These are phyloP conservation scores for Syritta pipiens DNA, from an alignment of 2,888 invertebrate genomes.

Conservation along the genomic window DNA sequence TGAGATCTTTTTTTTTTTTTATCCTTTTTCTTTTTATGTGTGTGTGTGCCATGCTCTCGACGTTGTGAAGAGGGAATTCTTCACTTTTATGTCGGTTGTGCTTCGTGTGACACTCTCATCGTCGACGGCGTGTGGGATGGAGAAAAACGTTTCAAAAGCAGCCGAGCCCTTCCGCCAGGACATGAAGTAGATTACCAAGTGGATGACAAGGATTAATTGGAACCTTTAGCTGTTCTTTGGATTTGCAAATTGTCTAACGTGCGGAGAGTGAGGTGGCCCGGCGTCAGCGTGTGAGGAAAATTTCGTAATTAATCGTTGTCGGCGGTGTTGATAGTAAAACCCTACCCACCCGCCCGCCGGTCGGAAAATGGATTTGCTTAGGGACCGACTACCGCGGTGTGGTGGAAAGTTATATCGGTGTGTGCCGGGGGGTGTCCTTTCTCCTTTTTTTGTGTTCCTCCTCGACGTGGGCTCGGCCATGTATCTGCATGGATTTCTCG, in stretches of 20 bases:
- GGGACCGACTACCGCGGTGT: background rate
- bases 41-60: no score
- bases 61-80: background rate
- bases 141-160: conserved; percentile 25
- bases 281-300: conserved; percentile 39
- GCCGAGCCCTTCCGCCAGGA: conserved; percentile 16
- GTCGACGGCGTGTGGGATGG: conserved; percentile 3
- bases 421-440: conserved; percentile 21
- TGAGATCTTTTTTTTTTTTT: conserved; percentile 32
- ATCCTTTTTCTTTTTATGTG: background rate
- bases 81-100: background rate
- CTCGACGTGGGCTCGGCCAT: background rate
- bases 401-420: conserved; percentile 25
- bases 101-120: conserved; percentile 15
- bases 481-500: conserved; percentile 28
- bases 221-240: conserved; percentile 55
- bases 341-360: background rate
- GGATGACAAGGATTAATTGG: conserved; percentile 69
- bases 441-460: background rate
- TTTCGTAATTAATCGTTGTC: conserved; percentile 68
- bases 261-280: background rate
- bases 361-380: conserved; percentile 41
- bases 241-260: conserved; percentile 60
- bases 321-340: conserved; percentile 54
- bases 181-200: conserved; percentile 64